Evolutionary conservation across 1,140 invertebrate species (phyloP), one percentile per base, ranked within the genome.

Genomic region (Drosophila triauraria): DNA sequence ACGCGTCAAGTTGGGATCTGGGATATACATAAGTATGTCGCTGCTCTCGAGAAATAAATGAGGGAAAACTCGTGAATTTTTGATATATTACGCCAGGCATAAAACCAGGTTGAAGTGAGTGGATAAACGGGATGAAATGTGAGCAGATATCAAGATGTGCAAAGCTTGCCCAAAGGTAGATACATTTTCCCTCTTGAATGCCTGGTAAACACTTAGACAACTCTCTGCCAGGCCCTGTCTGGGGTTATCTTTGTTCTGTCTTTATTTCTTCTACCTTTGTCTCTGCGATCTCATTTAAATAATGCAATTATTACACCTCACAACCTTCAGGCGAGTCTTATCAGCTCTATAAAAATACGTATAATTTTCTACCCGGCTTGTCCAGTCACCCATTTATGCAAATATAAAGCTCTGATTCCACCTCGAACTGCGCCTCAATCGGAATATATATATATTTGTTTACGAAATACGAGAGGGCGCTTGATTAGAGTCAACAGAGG

Each of bases 401-500:
- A 84, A 80, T 83, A 75, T 4, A 15, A 32, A 50, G 53, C 69
- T 57, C 48, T 87, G 82, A 82, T 82, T 85, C 78, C 79, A 87
- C 32, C 83, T 43, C 65, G 76, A 80, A 78, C 80, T 82, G 80
- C 75, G 62, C 62, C 75, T 74, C 80, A 64, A 65, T 59, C 57
- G 44, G 57, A 75, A 46, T 68, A 30, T 59, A 53, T 51, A 48
- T 51, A 48, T 62, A 48, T 47, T 46, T 63, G 30, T 57, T 46
- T 46, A 64, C 47, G 47, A 56, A 54, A 40, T 35, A 35, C 17
- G n/a, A 35, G 20, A 58, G 51, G 35, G 53, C 51, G 67, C 54
- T 86, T 86, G 83, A 86, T 88, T 87, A 88, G 68, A 80, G 84
- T 78, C 60, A 83, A 87, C 80, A 87, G 60, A 61, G 78, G 20